Conservation (phyloP, 2,113 vertebrate genomes). For the Gorsachius goisagi region DNA sequence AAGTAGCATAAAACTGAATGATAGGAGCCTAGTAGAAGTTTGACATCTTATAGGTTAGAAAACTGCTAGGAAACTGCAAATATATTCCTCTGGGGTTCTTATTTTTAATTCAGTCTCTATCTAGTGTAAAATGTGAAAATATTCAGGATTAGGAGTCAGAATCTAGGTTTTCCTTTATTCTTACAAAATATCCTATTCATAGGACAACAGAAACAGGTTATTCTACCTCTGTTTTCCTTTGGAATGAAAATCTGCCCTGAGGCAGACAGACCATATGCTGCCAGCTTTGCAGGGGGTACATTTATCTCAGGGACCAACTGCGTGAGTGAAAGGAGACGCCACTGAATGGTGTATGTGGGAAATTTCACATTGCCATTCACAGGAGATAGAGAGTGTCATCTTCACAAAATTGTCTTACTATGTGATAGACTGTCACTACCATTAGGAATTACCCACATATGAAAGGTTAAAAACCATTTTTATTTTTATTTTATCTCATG, state of each 20-base stretch:
- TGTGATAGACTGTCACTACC: not conserved
- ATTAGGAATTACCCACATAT: not conserved
- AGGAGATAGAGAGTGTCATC: not conserved
- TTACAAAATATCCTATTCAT: not conserved
- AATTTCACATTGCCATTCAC: not conserved
- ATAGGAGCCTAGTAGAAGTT: not conserved
- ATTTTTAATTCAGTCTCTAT: not conserved
- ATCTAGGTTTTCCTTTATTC: not conserved
- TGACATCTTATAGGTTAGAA: not conserved
- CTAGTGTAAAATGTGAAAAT: not conserved
- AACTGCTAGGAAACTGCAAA: not conserved
- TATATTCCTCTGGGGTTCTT: not conserved
- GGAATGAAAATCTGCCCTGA: not conserved
- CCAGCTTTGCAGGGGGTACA: not conserved
- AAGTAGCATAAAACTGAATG: not conserved
- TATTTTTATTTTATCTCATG: not conserved
- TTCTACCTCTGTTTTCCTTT: not conserved
- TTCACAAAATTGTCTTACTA: not conserved
- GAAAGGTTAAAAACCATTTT: not conserved
- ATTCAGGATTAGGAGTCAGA: not conserved
- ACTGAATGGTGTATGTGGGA: not conserved
- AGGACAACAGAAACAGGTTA: not conserved
- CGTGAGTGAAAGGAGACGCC: not conserved
- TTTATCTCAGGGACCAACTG: not conserved
- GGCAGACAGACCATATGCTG: not conserved